Evolutionary conservation across 1,140 invertebrate species (phyloP).

Genomic region (Mylabris phalerata): DNA sequence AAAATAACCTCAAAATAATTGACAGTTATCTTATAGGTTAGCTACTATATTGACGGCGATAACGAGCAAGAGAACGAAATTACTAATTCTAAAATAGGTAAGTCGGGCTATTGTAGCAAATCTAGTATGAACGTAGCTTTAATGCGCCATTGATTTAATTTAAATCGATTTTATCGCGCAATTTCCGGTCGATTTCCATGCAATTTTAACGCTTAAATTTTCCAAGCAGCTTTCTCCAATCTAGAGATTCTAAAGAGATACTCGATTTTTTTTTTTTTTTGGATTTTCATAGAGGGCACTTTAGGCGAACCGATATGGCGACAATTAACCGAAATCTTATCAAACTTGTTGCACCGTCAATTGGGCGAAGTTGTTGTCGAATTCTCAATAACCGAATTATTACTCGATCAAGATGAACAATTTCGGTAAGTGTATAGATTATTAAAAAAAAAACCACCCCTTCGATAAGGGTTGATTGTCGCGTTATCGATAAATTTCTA

Average conservation of each 20-base stretch:
- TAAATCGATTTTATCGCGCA: no score
- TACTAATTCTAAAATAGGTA: slow-evolving; percentile 24
- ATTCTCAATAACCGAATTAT: slow-evolving; percentile 30
- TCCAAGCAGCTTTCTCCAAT: no score
- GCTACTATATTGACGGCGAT: slow-evolving; percentile 23
- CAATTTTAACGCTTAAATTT: no score
- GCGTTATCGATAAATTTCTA: no score
- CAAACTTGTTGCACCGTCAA: slow-evolving; percentile 27
- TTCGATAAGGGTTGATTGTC: no score
- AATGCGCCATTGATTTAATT: no score
- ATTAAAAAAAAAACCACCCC: no score
- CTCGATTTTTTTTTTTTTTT: no score
- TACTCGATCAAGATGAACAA: slow-evolving; percentile 26
- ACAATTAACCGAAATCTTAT: slow-evolving; percentile 30
- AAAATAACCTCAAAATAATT: not conserved
- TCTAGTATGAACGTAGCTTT: no score
- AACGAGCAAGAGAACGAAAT: slow-evolving; percentile 27
- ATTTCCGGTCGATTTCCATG: no score
- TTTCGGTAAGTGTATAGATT: slow-evolving; percentile 21
- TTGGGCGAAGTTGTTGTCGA: slow-evolving; percentile 27
- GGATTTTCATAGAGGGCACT: slow-evolving; percentile 23
- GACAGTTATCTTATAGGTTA: slow-evolving; percentile 14
- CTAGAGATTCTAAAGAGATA: no score
- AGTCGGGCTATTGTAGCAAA: not conserved
- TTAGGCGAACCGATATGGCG: slow-evolving; percentile 29